These are phyloP conservation scores for Caenorhabditis wallacei DNA, from an alignment of 2,888 invertebrate genomes.

Conservation along the genomic window DNA sequence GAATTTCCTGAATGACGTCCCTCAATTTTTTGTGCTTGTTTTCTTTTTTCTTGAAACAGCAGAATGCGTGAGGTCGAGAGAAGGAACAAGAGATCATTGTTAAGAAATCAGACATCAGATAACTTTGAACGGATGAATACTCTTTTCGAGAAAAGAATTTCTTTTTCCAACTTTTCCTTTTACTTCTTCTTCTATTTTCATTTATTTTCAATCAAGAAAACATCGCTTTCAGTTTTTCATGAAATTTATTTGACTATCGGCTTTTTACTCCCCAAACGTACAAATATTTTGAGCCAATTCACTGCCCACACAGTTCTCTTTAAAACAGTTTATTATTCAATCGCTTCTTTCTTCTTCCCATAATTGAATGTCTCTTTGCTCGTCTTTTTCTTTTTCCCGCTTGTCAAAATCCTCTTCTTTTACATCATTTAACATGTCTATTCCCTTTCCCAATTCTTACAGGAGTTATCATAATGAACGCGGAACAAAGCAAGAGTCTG, in stretches of 20 bases:
- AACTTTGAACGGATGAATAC: slow-evolving; percentile 20
- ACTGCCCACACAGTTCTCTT: slow-evolving; percentile 23
- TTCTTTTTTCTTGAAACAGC: slow-evolving; percentile 31
- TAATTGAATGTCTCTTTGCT: not conserved
- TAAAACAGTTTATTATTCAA: not conserved
- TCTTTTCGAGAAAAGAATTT: slow-evolving; percentile 17
- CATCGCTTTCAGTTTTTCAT: slow-evolving; percentile 18
- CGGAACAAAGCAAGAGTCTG: slow-evolving; percentile 65
- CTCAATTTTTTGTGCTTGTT: slow-evolving; percentile 10
- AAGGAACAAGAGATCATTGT: slow-evolving; percentile 26
- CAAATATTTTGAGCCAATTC: slow-evolving; percentile 49
- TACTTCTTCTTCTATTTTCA: not conserved
- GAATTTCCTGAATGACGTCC: slow-evolving; percentile 41
- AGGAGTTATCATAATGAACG: slow-evolving; percentile 63
- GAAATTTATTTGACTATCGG: slow-evolving; percentile 44
- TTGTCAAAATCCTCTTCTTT: slow-evolving; percentile 1
- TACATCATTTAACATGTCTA: slow-evolving; percentile 24
- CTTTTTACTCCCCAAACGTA: slow-evolving; percentile 27
- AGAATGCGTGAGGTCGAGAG: slow-evolving; percentile 29
- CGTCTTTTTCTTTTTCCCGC: slow-evolving; percentile 18
- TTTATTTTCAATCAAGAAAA: slow-evolving; percentile 17
- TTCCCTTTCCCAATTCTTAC: slow-evolving; percentile 39
- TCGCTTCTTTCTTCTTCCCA: too few species aligned
- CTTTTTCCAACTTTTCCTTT: not conserved
- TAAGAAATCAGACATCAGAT: slow-evolving; percentile 45